Conservation (phyloP, 2,888 invertebrate genomes). For the Nemoura dubitans region DNA sequence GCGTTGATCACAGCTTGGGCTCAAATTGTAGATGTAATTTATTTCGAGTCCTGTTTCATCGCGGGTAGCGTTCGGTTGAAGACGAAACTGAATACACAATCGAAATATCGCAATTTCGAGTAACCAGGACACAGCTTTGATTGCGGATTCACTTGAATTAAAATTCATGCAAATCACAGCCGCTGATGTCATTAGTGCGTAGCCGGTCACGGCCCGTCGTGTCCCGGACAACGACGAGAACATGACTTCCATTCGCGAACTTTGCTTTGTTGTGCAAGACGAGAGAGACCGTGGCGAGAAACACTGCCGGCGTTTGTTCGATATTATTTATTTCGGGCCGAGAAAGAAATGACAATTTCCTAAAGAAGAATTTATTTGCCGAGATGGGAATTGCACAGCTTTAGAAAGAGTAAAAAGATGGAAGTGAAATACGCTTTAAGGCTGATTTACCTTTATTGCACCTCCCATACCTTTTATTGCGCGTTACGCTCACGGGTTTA, state of each 20-base stretch:
- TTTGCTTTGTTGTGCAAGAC: background rate
- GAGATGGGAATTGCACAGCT: background rate
- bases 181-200: background rate
- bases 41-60: background rate
- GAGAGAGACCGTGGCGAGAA: background rate
- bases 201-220: too few relatives aligned
- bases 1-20: background rate
- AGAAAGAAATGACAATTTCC: background rate
- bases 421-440: constrained; percentile 1
- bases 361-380: background rate
- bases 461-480: constrained; percentile 10
- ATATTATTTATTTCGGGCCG: background rate
- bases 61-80: background rate
- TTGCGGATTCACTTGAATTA: background rate
- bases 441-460: constrained; percentile 26
- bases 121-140: background rate
- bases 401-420: background rate
- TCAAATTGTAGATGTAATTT: background rate
- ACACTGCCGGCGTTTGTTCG: background rate
- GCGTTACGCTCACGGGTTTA: background rate
- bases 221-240: background rate
- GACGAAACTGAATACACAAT: background rate
- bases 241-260: background rate
- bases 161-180: background rate
- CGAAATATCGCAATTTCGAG: background rate